phyloP scores from a whole-genome alignment of 2,113 vertebrate species.

The Aegotheles bennettii region DNA sequence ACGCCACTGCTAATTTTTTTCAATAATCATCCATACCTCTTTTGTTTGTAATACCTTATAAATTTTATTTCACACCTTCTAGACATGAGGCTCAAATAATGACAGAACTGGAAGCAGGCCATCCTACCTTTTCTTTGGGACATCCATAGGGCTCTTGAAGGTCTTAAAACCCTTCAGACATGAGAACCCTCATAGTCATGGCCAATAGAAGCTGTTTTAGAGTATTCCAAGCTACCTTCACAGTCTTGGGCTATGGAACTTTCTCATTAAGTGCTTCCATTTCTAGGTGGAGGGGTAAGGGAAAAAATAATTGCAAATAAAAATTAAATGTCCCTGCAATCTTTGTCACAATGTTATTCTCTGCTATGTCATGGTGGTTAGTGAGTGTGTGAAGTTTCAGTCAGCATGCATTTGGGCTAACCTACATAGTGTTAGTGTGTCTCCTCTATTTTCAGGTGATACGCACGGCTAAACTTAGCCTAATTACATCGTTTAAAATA shows the following conservation, averaged over 20 bases:
- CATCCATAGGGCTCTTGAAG: not conserved
- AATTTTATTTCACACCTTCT: not conserved
- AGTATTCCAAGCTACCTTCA: not conserved
- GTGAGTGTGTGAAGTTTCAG: not conserved
- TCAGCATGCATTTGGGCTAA: not conserved
- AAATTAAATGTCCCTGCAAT: not conserved
- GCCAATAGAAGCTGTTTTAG: not conserved
- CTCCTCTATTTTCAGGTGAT: constrained; percentile 7
- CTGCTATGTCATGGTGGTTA: not conserved
- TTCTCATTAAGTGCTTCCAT: not conserved
- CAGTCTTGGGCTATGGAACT: not conserved
- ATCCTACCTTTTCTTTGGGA: not conserved
- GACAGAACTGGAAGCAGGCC: not conserved
- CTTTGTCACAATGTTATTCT: not conserved
- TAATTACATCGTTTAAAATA: not conserved
- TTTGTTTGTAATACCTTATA: not conserved
- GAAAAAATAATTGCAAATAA: not conserved
- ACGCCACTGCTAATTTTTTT: not conserved
- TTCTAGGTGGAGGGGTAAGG: not conserved
- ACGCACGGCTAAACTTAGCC: not conserved
- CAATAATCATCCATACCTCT: not conserved
- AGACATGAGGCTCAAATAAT: not conserved
- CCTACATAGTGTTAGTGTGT: not conserved
- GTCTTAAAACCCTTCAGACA: not conserved
- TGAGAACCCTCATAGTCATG: not conserved